Evolutionary conservation across 2,888 invertebrate genomes (phyloP), one percentile per base, ranked within the genome.

Genomic region (Euzophera pinguis): DNA sequence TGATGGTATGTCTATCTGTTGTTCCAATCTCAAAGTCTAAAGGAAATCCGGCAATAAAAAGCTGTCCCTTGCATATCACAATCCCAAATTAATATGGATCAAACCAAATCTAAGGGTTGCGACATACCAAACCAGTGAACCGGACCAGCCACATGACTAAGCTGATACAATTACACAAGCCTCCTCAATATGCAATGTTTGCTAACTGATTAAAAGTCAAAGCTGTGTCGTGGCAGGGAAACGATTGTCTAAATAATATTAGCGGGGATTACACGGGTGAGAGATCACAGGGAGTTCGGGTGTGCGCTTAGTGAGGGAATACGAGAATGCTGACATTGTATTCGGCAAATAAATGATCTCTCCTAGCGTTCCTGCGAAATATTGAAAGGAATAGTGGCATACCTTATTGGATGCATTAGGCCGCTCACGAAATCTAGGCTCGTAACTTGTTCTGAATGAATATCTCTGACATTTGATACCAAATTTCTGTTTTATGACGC

Each of bases 151-250:
- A 71, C 78, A 73, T 71, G 73, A 59, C 58, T 61, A 61, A 78
- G 58, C 83, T 88, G 84, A 89, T 73, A 67, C 86, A 88, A 89
- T 89, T 89, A 81, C 87, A 84, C 88, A 88, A 52, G 63, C 64
- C 76, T 85, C 72, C 85, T 86, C 86, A 83, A 85, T 84, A 86
- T 85, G 86, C 86, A 84, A 88, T 85, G 82, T 89, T 87, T 84
- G 86, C 77, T 65, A 71, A 79, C 81, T 88, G 88, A 88, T 88
- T 87, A 88, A 87, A 89, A 87, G 86, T 84, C 80, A 84, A 80
- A 79, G 82, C 81, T 5, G 10, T 80, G 84, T 84, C 84, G 64
- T 78, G 81, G 75, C 79, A 72, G 67, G 75, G 78, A 75, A 80
- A 75, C 81, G 78, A 79, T 78, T 71, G 73, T 83, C 82, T 82